Evolutionary conservation across 2,888 invertebrate species (phyloP).

Genomic region (Frankliniella intonsa): DNA sequence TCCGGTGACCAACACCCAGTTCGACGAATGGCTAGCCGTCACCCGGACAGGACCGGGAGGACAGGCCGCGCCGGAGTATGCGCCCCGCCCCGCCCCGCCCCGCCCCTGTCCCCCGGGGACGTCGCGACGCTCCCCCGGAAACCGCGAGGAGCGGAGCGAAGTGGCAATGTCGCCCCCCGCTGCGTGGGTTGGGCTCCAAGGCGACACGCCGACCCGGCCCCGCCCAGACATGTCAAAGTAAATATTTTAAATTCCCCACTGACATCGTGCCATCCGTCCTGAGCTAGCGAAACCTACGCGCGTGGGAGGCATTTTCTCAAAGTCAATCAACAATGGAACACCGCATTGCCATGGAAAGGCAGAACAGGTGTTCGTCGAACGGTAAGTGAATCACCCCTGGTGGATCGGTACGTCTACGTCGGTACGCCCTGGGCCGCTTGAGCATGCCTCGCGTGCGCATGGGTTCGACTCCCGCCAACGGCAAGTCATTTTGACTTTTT

Average conservation of each 20-base stretch:
- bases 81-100: neutral
- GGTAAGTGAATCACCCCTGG: neutral
- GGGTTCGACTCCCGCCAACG: no score
- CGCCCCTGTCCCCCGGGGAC: neutral
- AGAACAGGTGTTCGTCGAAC: neutral
- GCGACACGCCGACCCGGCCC: neutral
- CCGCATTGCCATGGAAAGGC: neutral
- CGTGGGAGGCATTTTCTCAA: neutral
- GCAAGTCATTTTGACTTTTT: no score
- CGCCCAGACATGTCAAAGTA: neutral
- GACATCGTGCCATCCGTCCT: neutral
- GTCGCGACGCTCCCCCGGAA: no score
- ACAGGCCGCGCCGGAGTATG: neutral
- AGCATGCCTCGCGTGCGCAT: no score
- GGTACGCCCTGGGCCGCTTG: neutral
- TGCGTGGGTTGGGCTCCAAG: neutral
- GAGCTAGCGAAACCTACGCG: neutral
- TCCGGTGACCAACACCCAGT: conserved; percentile 9
- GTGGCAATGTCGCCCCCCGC: neutral
- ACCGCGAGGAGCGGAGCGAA: no score
- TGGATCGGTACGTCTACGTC: neutral
- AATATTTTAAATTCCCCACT: neutral
- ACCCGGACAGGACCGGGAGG: neutral
- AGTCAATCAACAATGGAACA: neutral
- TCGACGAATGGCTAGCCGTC: neutral